Conservation (phyloP, 2,888 invertebrate species). For the Clepsis dumicolana region DNA sequence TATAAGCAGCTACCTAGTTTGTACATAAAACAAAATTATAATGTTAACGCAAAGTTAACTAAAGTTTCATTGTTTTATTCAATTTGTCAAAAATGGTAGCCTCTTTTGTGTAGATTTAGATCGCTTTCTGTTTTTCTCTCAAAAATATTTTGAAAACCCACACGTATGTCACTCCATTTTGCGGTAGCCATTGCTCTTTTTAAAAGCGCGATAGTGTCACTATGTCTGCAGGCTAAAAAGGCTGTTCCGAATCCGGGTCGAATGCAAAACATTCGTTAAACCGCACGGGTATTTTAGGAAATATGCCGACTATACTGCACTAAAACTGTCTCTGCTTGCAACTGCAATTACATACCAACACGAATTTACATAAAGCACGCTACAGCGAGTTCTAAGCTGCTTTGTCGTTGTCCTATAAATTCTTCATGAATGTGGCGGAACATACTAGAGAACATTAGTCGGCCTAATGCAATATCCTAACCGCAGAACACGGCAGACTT, state of each 20-base stretch:
- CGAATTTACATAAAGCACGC: constrained; percentile 35
- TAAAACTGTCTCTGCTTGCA: constrained; percentile 38
- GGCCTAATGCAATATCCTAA: constrained; percentile 11
- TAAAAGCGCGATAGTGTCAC: not conserved
- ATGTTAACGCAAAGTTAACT: no score
- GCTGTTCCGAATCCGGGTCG: constrained; percentile 4
- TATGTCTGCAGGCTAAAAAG: constrained; percentile 7
- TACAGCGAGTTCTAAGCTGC: constrained; percentile 12
- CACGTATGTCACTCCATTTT: not conserved
- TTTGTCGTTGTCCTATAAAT: constrained; percentile 32
- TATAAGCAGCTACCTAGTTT: no score
- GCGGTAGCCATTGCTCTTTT: not conserved
- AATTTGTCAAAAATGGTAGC: no score
- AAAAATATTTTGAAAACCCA: no score
- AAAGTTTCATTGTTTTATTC: no score
- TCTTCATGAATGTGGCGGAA: constrained; percentile 26
- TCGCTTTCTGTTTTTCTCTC: no score
- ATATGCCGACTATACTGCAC: constrained; percentile 31
- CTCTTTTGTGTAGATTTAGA: no score
- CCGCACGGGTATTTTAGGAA: constrained; percentile 32
- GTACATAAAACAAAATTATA: no score
- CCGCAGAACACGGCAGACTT: not conserved
- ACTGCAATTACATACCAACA: constrained; percentile 39
- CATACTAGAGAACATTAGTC: constrained; percentile 12
- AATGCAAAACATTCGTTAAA: constrained; percentile 25